Evolutionary conservation across 1,140 invertebrate species (phyloP), one percentile per base, ranked within the genome.

Genomic region (Anthonomus grandis): DNA sequence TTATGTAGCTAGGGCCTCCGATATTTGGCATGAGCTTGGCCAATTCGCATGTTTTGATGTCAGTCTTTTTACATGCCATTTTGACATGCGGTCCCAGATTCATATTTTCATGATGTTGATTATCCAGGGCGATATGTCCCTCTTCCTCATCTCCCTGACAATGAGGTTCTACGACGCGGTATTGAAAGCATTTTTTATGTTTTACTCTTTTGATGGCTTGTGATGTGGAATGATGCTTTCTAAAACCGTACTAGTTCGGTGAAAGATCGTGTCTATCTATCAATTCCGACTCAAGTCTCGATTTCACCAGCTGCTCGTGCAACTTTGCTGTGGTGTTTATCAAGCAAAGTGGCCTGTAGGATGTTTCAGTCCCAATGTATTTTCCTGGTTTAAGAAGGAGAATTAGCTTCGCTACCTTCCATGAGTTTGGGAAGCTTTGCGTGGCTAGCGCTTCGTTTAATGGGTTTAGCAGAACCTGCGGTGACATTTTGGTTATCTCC

Each of bases 1-100:
- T n/a, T n/a, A n/a, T n/a, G n/a, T n/a, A n/a, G 59, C 64, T 9
- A 66, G 44, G 31, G 72, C 67, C 21, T 74, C 70, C 0, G 68
- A 25, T 1, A 63, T 36, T 23, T 70, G 70, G 70, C 71, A 73
- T 1, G 73, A 47, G 12, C 64, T 59, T 0, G 69, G 70, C 0
- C 70, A 67, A 0, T 69, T 44, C 0, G 69, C 59, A 3, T 63
- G 68, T 0, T 69, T 67, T 42, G 73, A 67, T 2, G 70, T 63
- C 2, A 66, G 59, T 25, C 25, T 51, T 34, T 10, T 17, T 15
- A 6, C 15, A 8, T n/a, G 12, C 15, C 1, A n/a, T 8, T 39
- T 10, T 8, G 37, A n/a, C 6, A 39, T 15, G 0, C 17, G 8
- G 12, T 6, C 37, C 6, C 17, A 10, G n/a, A n/a, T n/a, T n/a